A percentile compares a stretch with the other conserved stretches of the same genome.
Evolutionary conservation across 2,113 vertebrate species (phyloP).

Genomic region (Carettochelys insculpta): DNA sequence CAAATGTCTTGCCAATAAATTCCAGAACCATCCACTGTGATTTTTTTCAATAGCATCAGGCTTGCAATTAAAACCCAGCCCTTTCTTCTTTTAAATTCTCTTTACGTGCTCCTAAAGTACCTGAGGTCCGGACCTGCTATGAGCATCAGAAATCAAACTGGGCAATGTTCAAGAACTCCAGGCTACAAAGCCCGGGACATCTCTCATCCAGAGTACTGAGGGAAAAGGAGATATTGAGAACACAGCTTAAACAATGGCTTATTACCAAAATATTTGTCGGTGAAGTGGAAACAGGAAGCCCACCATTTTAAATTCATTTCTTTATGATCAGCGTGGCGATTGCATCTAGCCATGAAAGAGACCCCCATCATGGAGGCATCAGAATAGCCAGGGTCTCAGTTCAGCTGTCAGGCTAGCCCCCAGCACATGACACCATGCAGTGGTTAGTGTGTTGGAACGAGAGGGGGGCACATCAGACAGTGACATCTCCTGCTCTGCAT

Average conservation of each 20-base stretch:
- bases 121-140: not conserved
- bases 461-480: too few relatives aligned
- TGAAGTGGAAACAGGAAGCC: not conserved
- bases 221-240: not conserved
- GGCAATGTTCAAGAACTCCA: not conserved
- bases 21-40: slow-evolving; percentile 57
- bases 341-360: too few relatives aligned
- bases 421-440: too few relatives aligned
- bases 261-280: not conserved
- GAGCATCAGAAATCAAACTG: slow-evolving; percentile 3
- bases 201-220: not conserved
- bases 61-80: slow-evolving; percentile 64
- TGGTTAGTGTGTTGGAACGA: too few relatives aligned
- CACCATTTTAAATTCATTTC: too few relatives aligned
- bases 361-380: too few relatives aligned
- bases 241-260: not conserved
- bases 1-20: slow-evolving; percentile 72
- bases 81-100: slow-evolving; percentile 53
- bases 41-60: slow-evolving; percentile 53
- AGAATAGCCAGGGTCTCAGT: too few relatives aligned
- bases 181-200: not conserved
- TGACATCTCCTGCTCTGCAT: too few relatives aligned
- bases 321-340: too few relatives aligned
- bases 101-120: slow-evolving; percentile 12
- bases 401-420: too few relatives aligned